Conservation (phyloP, 2,113 vertebrate species). For the Oryzias woworae region DNA sequence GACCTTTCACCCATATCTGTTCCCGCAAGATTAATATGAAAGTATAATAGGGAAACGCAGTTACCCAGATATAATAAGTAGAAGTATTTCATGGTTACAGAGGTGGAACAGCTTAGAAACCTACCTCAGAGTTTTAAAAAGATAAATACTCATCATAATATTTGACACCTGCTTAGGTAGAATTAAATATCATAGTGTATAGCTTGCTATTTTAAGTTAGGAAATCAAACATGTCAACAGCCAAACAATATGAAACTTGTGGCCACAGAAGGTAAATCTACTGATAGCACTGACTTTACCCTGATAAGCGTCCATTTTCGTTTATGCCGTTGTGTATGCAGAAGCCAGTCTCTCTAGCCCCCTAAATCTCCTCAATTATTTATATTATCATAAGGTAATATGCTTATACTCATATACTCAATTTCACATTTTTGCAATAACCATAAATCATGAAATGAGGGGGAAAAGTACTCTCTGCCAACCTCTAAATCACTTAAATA, state of each 20-base stretch:
- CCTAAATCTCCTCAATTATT: conserved; percentile 79
- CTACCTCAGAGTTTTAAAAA: conserved; percentile 18
- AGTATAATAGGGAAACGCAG: conserved; percentile 33
- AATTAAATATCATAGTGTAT: conserved; percentile 63
- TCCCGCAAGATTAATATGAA: conserved; percentile 53
- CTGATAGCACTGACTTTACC: conserved; percentile 55
- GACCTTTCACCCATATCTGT: conserved; percentile 62
- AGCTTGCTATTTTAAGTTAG: conserved; percentile 39
- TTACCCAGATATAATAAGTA: conserved; percentile 32
- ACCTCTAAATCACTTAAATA: conserved; percentile 79
- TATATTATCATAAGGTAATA: conserved; percentile 80
- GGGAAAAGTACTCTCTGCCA: conserved; percentile 68
- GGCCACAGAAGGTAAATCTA: conserved; percentile 67
- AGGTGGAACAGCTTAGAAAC: conserved; percentile 13
- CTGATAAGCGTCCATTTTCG: conserved; percentile 60
- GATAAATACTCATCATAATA: conserved; percentile 34
- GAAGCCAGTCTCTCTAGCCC: conserved; percentile 46
- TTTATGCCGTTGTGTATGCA: conserved; percentile 51
- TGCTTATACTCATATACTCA: conserved; percentile 77
- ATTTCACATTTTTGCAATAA: conserved; percentile 78
- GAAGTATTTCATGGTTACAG: conserved; percentile 29
- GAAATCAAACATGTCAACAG: conserved; percentile 60
- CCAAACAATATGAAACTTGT: conserved; percentile 60
- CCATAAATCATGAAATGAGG: conserved; percentile 70
- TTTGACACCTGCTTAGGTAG: conserved; percentile 45